These are phyloP conservation scores for Apotomis capreana DNA, from an alignment of 2,888 invertebrate genomes.

Conservation along the genomic window DNA sequence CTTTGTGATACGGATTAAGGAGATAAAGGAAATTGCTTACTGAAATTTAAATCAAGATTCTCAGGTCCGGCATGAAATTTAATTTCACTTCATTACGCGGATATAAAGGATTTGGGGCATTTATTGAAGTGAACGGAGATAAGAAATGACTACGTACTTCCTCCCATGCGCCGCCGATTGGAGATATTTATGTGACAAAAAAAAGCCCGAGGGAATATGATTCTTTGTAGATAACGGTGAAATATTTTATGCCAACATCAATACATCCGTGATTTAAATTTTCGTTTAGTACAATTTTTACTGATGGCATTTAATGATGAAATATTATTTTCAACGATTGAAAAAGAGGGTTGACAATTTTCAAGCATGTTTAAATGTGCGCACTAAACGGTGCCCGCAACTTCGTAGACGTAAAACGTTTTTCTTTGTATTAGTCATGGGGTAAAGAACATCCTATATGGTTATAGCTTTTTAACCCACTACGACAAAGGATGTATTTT, in stretches of 20 bases:
- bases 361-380: no score
- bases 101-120: constrained; percentile 44
- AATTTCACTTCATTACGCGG: constrained; percentile 45
- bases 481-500: no score
- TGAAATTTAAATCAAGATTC: constrained; percentile 43
- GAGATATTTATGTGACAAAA: constrained; percentile 31
- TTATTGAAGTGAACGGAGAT: constrained; percentile 45
- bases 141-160: constrained; percentile 35
- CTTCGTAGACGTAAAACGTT: no score
- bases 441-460: no score
- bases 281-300: no score
- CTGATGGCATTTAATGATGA: no score
- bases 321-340: no score
- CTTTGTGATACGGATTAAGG: constrained; percentile 41
- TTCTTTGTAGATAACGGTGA: background rate
- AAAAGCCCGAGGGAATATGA: constrained; percentile 11
- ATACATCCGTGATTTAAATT: background rate
- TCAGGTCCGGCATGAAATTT: constrained; percentile 44
- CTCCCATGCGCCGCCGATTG: constrained; percentile 24
- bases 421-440: no score
- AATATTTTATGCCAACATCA: background rate
- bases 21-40: constrained; percentile 45
- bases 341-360: no score
- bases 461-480: no score
- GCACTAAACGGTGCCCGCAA: no score